Percentiles rank a stretch among this genome's conserved stretches.
Evolutionary conservation across 2,888 invertebrate genomes (phyloP).

Genomic region (Limnephilus auricula): DNA sequence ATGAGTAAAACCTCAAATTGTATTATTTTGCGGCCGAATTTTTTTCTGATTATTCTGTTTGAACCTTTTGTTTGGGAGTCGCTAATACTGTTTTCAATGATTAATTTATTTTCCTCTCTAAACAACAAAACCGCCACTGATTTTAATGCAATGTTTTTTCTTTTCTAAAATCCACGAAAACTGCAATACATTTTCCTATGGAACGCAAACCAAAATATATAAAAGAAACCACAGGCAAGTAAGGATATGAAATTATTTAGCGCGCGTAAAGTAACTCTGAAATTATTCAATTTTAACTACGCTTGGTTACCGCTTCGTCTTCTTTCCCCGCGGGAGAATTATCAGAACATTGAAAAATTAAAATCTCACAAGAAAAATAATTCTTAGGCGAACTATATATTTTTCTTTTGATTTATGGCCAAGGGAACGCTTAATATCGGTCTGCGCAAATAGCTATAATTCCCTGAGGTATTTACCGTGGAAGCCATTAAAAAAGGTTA

Average conservation of each 20-base stretch:
- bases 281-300: background rate
- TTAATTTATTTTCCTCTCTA: too few relatives aligned
- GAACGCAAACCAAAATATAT: background rate
- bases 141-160: background rate
- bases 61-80: too few relatives aligned
- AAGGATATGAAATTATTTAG: background rate
- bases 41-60: too few relatives aligned
- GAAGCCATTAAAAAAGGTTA: slow-evolving; percentile 34
- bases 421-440: background rate
- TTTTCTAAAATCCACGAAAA: background rate
- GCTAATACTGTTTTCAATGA: too few relatives aligned
- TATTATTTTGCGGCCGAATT: too few relatives aligned
- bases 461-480: slow-evolving; percentile 9
- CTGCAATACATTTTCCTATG: background rate
- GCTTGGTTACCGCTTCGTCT: background rate
- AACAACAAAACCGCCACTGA: too few relatives aligned
- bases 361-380: slow-evolving; percentile 9
- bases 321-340: background rate
- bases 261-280: background rate
- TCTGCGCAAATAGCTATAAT: background rate
- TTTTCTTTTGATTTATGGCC: background rate
- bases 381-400: background rate
- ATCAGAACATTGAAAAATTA: slow-evolving; percentile 22
- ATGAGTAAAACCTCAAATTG: too few relatives aligned
- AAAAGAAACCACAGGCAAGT: background rate